Evolutionary conservation across 2,797 vertebrate genomes (phyloP).

Genomic region (Helostoma temminkii): DNA sequence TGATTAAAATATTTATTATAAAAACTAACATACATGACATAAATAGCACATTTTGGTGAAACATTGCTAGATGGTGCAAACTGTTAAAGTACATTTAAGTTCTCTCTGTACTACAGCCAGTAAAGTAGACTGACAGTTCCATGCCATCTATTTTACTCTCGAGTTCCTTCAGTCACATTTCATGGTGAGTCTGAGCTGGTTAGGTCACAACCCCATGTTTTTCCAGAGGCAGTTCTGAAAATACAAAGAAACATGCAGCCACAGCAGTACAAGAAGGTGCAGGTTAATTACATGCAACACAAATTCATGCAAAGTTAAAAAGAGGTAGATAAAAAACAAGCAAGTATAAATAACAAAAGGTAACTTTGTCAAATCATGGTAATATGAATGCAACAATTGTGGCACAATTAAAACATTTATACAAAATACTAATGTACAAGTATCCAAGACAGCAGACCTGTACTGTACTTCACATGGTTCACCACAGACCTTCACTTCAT

Average conservation of each 20-base stretch:
- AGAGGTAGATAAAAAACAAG: neutral
- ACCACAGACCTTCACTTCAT: neutral
- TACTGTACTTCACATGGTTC: neutral
- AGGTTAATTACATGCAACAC: conserved; percentile 23
- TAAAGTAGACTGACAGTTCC: neutral
- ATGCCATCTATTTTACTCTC: neutral
- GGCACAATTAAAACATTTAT: conserved; percentile 18
- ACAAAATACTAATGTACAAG: neutral
- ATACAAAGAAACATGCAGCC: conserved; percentile 25
- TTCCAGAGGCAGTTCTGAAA: neutral
- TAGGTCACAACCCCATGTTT: conserved; percentile 26
- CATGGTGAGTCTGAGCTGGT: conserved; percentile 29
- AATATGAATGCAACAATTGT: conserved; percentile 10
- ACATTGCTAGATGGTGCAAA: conserved; percentile 24
- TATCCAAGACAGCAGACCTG: neutral
- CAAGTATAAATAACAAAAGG: conserved; percentile 2
- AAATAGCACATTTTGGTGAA: conserved; percentile 32
- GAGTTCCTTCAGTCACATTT: conserved; percentile 22
- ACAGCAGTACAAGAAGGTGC: conserved; percentile 6
- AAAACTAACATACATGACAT: conserved; percentile 56
- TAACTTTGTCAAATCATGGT: neutral
- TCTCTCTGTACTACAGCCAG: neutral
- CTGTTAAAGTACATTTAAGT: conserved; percentile 18
- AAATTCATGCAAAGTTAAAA: conserved; percentile 28
- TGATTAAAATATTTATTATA: conserved; percentile 75